Evolutionary conservation across 2,113 vertebrate genomes (phyloP).

Genomic region (Pica pica): DNA sequence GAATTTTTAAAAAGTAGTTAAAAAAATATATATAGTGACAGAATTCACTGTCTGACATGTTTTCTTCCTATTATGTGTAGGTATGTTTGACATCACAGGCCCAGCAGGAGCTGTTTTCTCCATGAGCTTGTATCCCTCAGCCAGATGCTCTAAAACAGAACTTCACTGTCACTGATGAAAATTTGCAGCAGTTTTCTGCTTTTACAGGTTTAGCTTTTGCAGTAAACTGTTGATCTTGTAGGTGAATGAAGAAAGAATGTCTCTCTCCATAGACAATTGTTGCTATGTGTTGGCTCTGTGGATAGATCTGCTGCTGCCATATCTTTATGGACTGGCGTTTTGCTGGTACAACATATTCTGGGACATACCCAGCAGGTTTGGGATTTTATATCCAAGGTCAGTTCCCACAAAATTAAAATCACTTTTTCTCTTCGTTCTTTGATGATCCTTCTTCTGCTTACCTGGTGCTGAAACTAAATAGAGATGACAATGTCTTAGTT

Average conservation of each 20-base stretch:
- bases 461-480: not conserved
- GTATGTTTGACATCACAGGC: not conserved
- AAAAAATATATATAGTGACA: not conserved
- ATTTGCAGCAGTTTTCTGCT: not conserved
- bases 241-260: not conserved
- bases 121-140: not conserved
- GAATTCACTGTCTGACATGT: not conserved
- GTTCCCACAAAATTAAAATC: not conserved
- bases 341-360: not conserved
- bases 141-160: not conserved
- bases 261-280: not conserved
- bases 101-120: not conserved
- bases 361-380: not conserved
- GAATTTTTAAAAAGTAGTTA: not conserved
- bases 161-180: not conserved
- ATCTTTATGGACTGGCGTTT: not conserved
- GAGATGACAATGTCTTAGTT: not conserved
- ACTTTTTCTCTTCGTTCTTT: not conserved
- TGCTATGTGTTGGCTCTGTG: not conserved
- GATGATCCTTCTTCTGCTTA: not conserved
- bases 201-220: not conserved
- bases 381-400: not conserved
- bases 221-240: not conserved
- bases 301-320: not conserved
- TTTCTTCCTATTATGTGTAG: not conserved